Evolutionary conservation across 2,797 vertebrate species (phyloP).

Genomic region (Notolepis coatsorum): DNA sequence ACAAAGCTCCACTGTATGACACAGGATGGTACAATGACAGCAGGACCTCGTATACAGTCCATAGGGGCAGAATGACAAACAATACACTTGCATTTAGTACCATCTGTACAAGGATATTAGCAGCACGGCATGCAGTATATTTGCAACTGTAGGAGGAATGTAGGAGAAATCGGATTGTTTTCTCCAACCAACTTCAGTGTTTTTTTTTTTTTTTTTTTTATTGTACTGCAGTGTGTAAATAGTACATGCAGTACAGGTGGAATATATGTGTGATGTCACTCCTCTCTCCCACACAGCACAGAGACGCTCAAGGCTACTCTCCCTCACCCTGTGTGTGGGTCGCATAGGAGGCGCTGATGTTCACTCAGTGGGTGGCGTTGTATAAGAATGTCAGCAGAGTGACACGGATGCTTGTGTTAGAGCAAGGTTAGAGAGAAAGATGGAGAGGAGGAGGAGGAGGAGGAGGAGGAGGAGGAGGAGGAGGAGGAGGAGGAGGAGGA

Average conservation of each 20-base stretch:
- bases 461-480: background rate
- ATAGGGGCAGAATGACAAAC: too few species aligned
- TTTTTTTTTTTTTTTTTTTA: conserved; percentile 7
- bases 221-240: conserved; percentile 40
- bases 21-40: too few species aligned
- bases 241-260: conserved; percentile 52
- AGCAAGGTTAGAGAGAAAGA: conserved; percentile 51
- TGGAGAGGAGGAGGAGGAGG: conserved; percentile 1
- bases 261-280: conserved; percentile 63
- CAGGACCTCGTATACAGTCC: too few species aligned
- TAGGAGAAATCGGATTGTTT: too few species aligned
- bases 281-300: conserved; percentile 56
- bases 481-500: background rate
- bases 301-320: conserved; percentile 58
- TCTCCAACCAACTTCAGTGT: background rate
- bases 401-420: conserved; percentile 1
- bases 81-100: too few species aligned
- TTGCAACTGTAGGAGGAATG: too few species aligned
- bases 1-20: too few species aligned
- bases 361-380: conserved; percentile 62
- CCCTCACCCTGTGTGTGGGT: conserved; percentile 38
- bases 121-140: too few species aligned
- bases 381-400: conserved; percentile 56
- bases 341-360: conserved; percentile 48
- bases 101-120: too few species aligned